A percentile compares a stretch with the other conserved stretches of the same genome.
Conservation (phyloP, 1,140 invertebrate species). For the Coelopa frigida region DNA sequence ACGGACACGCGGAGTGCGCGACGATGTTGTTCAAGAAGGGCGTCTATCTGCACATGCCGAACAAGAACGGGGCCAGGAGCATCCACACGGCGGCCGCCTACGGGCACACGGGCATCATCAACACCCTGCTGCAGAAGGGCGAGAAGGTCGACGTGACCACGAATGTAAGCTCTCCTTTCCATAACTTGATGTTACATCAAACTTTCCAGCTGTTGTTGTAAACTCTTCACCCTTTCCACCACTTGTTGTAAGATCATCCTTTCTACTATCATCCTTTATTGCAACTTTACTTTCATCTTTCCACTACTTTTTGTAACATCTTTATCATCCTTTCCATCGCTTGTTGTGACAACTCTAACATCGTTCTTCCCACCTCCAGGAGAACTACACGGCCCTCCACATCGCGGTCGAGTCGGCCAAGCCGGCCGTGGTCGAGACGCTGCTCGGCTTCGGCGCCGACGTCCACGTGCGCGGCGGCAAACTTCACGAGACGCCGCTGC, state of each 20-base stretch:
- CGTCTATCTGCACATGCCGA: conserved; percentile 99
- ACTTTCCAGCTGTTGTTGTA: background rate
- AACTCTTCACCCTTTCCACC: too few species aligned
- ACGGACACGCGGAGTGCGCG: conserved; percentile 97
- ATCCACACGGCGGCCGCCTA: conserved; percentile 88
- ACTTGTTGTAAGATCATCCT: too few species aligned
- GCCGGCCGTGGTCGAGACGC: conserved; percentile 90
- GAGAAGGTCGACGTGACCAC: conserved; percentile 93
- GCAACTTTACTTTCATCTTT: too few species aligned
- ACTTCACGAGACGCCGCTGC: conserved; percentile 84
- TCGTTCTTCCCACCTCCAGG: conserved; percentile 51
- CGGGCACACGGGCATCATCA: conserved; percentile 96
- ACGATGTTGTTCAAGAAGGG: conserved; percentile 97
- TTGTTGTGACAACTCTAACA: too few species aligned
- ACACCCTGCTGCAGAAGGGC: conserved; percentile 88
- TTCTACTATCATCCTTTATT: background rate
- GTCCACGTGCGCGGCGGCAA: conserved; percentile 90
- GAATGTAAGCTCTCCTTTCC: conserved; percentile 62
- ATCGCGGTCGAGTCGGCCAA: conserved; percentile 96
- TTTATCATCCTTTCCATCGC: too few species aligned
- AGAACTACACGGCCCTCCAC: conserved; percentile 97
- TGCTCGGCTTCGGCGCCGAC: conserved; percentile 93
- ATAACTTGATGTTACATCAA: too few species aligned
- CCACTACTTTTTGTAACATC: too few species aligned
- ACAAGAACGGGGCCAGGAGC: conserved; percentile 88